Evolutionary conservation across 2,797 vertebrate genomes (phyloP), one percentile per base, ranked within the genome.

Genomic region (Myotis daubentonii): DNA sequence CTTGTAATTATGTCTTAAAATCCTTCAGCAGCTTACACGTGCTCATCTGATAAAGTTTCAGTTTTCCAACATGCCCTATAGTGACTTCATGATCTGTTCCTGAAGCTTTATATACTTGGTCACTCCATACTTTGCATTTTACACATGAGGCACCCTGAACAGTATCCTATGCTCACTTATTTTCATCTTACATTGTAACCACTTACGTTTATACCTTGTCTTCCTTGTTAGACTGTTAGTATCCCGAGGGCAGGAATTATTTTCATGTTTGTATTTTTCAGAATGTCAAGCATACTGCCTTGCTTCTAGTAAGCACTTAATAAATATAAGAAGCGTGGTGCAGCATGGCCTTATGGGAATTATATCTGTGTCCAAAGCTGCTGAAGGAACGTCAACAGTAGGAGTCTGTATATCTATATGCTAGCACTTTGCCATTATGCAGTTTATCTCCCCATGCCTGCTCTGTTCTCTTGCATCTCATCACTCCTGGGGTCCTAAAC

Each of bases 181-280:
- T 93, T 81, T 96, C 53, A 20, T 74, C 22, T 47, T 75, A 30
- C 28, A 65, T 33, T 60, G 5, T 89, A 86, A 57, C 38, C 78
- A 10, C 57, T 92, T 80, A 16, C 13, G 20, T 76, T 91, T 72
- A 55, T 87, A 20, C 15, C 23, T 85, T 38, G 28, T 72, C 78
- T 83, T 89, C 22, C 70, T 83, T 72, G 44, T 57, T 86, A 94
- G 65, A 76, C 25, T 66, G 4, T 85, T 74, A 81, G 16, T 71
- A 68, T 93, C 2, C n/a, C 8, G 6, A 93, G 36, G 71, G 11
- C 55, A 78, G 60, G 88, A 68, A 62, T 89, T 89, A 70, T 53
- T 87, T 93, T 87, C 83, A 49, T 71, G 57, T 82, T 93, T 3
- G 10, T 87, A 12, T 83, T 93, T 93, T 95, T 44, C 82, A 71